A percentile compares a stretch with the other conserved stretches of the same genome.
phyloP scores from a whole-genome alignment of 2,113 vertebrate genomes.

The Aptenodytes patagonicus region DNA sequence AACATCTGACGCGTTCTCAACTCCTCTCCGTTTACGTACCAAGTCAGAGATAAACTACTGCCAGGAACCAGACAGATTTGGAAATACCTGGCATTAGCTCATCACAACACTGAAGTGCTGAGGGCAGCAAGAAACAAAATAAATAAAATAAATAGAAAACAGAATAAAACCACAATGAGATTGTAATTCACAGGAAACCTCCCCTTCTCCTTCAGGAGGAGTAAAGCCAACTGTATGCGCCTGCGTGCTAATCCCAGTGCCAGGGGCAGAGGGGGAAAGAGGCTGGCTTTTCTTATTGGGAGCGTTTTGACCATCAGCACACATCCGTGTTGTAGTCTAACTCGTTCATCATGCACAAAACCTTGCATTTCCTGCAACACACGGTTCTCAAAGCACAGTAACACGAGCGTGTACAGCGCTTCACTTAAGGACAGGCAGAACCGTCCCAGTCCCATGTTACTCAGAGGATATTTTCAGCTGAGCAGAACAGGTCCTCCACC shows the following conservation, averaged over 20 bases:
- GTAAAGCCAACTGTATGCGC: rapidly evolving
- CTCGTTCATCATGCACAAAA: too few species aligned
- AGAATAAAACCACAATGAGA: neutral
- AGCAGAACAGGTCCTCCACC: neutral
- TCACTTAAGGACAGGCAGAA: neutral
- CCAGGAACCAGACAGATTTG: neutral
- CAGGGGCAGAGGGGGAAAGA: neutral
- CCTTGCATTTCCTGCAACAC: too few species aligned
- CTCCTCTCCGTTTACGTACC: rapidly evolving
- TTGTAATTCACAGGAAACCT: neutral
- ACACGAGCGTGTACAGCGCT: rapidly evolving
- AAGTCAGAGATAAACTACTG: neutral
- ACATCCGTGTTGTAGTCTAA: neutral
- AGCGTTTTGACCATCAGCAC: neutral
- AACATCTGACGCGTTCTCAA: rapidly evolving
- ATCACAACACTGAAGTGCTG: neutral
- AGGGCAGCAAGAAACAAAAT: neutral
- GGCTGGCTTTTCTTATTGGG: rapidly evolving
- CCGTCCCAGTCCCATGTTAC: neutral
- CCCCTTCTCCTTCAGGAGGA: neutral
- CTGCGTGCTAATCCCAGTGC: neutral
- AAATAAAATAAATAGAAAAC: neutral
- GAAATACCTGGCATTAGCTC: neutral
- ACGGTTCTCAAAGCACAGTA: rapidly evolving
- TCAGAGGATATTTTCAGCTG: neutral